These are phyloP conservation scores for Gymnorhina tibicen DNA, from an alignment of 2,113 vertebrate genomes.

Conservation along the genomic window DNA sequence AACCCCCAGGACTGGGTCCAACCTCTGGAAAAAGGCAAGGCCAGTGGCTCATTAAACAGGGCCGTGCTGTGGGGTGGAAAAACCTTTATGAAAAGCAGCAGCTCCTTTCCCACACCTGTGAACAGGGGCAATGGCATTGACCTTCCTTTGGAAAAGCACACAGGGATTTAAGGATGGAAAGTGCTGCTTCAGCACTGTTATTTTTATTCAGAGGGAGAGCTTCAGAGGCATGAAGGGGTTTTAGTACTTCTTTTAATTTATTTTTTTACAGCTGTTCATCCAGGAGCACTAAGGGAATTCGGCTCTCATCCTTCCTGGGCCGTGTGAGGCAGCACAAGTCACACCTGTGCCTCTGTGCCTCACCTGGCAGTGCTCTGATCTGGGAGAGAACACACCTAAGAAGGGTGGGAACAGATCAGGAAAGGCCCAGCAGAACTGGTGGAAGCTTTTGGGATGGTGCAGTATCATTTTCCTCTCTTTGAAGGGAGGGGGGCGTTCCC, in stretches of 20 bases:
- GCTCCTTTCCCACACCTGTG: neutral
- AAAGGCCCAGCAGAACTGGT: neutral
- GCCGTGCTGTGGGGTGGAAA: neutral
- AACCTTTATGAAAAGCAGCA: neutral
- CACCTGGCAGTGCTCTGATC: neutral
- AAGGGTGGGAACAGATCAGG: neutral
- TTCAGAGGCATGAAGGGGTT: neutral
- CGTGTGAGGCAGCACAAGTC: neutral
- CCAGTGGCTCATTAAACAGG: neutral
- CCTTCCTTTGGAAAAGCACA: constrained; percentile 2
- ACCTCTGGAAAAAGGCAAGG: neutral
- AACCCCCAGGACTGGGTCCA: neutral
- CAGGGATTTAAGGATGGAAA: neutral
- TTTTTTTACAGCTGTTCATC: neutral
- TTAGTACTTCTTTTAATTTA: neutral
- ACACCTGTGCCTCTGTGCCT: neutral
- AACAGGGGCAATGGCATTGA: neutral
- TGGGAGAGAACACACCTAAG: neutral
- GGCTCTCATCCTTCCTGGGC: neutral
- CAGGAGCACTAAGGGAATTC: neutral
- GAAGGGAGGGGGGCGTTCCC: neutral
- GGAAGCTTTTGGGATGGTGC: neutral
- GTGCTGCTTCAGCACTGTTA: constrained; percentile 21
- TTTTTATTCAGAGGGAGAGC: neutral
- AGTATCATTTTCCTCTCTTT: neutral